These are phyloP conservation scores for Platichthys stellatus DNA, from an alignment of 2,113 vertebrate species.

Conservation along the genomic window DNA sequence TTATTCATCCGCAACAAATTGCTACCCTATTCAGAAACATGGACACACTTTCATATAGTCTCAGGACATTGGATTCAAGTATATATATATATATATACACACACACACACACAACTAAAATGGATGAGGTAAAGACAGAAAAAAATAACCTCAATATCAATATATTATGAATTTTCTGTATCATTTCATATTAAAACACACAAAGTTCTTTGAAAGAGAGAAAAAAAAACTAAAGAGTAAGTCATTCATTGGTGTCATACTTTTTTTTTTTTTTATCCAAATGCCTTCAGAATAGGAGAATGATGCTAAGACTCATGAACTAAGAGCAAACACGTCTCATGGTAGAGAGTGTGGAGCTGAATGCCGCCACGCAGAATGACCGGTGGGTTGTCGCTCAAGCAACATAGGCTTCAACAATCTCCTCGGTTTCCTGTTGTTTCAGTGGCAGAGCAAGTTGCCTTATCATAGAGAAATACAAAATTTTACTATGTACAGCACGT, in stretches of 20 bases:
- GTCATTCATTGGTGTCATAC: constrained; percentile 83
- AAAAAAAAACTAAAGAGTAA: constrained; percentile 63
- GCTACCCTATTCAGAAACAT: constrained; percentile 74
- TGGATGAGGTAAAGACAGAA: constrained; percentile 64
- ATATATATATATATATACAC: constrained; percentile 56
- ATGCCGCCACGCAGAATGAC: constrained; percentile 36
- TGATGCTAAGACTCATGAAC: constrained; percentile 43
- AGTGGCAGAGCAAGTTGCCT: constrained; percentile 51
- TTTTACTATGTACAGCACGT: constrained; percentile 74
- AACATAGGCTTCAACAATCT: constrained; percentile 33
- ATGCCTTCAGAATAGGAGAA: constrained; percentile 66
- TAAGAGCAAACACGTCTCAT: constrained; percentile 46
- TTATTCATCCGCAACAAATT: constrained; percentile 61
- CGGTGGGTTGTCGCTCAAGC: constrained; percentile 39
- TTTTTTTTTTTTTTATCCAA: constrained; percentile 53
- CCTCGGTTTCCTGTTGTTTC: constrained; percentile 40
- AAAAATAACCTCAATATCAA: constrained; percentile 55
- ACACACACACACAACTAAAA: constrained; percentile 52
- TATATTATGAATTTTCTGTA: constrained; percentile 69
- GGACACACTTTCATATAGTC: constrained; percentile 67
- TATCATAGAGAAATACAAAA: constrained; percentile 73
- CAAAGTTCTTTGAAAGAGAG: constrained; percentile 58
- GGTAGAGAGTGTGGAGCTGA: constrained; percentile 48
- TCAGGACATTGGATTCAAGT: constrained; percentile 77
- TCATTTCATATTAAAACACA: constrained; percentile 69